Conservation (phyloP, 2,113 vertebrate genomes). For the Sardina pilchardus region DNA sequence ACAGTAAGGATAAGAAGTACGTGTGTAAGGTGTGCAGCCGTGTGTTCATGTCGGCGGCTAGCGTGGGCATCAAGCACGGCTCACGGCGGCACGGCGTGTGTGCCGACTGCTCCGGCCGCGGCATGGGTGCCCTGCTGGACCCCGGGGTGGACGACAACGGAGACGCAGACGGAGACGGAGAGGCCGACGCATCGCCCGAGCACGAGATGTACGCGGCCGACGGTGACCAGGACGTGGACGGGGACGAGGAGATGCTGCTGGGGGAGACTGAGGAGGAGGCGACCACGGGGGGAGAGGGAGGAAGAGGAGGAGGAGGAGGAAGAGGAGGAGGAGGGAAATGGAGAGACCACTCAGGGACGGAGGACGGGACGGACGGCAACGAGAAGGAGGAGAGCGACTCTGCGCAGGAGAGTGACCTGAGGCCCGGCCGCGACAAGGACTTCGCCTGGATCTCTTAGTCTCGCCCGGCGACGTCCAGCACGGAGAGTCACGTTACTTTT, state of each 20-base stretch:
- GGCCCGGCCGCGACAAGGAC: slow-evolving; percentile 85
- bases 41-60: slow-evolving; percentile 96
- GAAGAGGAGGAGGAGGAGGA: slow-evolving; percentile 82
- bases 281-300: slow-evolving; percentile 69
- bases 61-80: slow-evolving; percentile 96
- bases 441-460: slow-evolving; percentile 94
- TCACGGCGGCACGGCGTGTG: slow-evolving; percentile 94
- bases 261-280: slow-evolving; percentile 68
- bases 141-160: slow-evolving; percentile 69
- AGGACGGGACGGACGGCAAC: slow-evolving; percentile 76
- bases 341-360: slow-evolving; percentile 79
- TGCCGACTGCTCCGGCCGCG: slow-evolving; percentile 84
- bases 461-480: background rate
- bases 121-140: slow-evolving; percentile 79
- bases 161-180: slow-evolving; percentile 60
- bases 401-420: slow-evolving; percentile 79
- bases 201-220: slow-evolving; percentile 81
- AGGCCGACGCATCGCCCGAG: slow-evolving; percentile 85
- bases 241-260: slow-evolving; percentile 76
- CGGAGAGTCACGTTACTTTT: slow-evolving; percentile 25
- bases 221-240: slow-evolving; percentile 82
- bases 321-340: slow-evolving; percentile 83
- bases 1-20: slow-evolving; percentile 99
- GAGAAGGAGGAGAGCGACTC: slow-evolving; percentile 86
- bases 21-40: slow-evolving; percentile 97